A percentile compares a stretch with the other conserved stretches of the same genome.
phyloP scores from a whole-genome alignment of 2,797 vertebrate species.

The Melanotaenia trifasciata region DNA sequence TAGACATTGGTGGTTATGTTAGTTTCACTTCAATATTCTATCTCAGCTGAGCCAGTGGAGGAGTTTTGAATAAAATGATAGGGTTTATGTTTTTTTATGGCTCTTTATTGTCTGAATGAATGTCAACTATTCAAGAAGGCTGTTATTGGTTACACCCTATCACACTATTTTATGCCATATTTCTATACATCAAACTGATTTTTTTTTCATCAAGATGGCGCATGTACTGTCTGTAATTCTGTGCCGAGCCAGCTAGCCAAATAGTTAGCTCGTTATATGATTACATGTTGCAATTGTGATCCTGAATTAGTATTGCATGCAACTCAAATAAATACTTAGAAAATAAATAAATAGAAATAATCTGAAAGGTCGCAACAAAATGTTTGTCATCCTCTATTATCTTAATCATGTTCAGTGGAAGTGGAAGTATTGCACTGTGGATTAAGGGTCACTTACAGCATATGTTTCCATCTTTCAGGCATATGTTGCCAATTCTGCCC shows the following conservation, averaged over 20 bases:
- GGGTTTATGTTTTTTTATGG: slow-evolving; percentile 10
- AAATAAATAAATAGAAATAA: slow-evolving; percentile 21
- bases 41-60: neutral
- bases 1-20: slow-evolving; percentile 15
- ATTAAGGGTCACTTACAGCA: slow-evolving; percentile 47
- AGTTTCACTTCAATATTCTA: slow-evolving; percentile 12
- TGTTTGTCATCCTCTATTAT: slow-evolving; percentile 31
- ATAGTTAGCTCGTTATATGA: neutral
- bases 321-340: neutral
- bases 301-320: neutral
- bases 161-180: neutral
- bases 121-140: neutral
- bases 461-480: slow-evolving; percentile 45
- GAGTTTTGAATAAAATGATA: slow-evolving; percentile 18
- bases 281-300: neutral
- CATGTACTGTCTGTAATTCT: neutral
- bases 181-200: slow-evolving; percentile 2
- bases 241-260: neutral
- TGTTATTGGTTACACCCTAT: neutral
- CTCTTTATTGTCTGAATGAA: slow-evolving; percentile 14
- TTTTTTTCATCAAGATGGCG: neutral
- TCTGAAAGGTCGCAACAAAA: slow-evolving; percentile 21
- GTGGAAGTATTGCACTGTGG: slow-evolving; percentile 22
- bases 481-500: slow-evolving; percentile 18
- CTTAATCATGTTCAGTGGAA: slow-evolving; percentile 16